Evolutionary conservation across 2,113 vertebrate species (phyloP).

Genomic region (Eptatretus burgeri): DNA sequence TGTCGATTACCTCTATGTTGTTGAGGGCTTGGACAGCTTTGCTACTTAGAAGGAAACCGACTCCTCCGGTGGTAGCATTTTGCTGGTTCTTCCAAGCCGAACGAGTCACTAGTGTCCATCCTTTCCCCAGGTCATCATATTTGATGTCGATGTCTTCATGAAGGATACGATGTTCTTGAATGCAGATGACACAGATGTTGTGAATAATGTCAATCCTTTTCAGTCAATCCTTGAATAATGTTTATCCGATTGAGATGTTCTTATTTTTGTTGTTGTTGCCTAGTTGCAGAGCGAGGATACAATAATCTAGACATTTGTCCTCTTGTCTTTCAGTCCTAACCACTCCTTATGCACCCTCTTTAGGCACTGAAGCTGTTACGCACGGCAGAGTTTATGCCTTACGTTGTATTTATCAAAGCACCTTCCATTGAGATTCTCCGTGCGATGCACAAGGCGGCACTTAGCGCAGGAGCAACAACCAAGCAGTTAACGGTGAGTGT

Average conservation of each 20-base stretch:
- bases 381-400: slow-evolving; percentile 91
- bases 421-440: slow-evolving; percentile 65
- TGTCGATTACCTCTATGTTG: no score
- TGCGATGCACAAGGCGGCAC: slow-evolving; percentile 84
- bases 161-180: no score
- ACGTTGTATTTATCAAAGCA: slow-evolving; percentile 82
- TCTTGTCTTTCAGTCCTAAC: background rate
- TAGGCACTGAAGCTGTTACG: slow-evolving; percentile 77
- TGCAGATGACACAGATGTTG: no score
- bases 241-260: background rate
- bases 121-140: no score
- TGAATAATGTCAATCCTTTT: background rate
- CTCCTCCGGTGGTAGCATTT: no score
- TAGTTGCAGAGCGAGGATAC: background rate
- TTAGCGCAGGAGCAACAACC: slow-evolving; percentile 80
- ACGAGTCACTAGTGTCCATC: no score
- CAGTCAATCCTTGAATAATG: background rate
- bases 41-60: no score
- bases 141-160: no score
- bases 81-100: no score
- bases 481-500: slow-evolving; percentile 66
- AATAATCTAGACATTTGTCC: no score
- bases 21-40: no score
- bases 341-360: background rate
- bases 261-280: background rate